Conservation (phyloP, 2,888 invertebrate species). For the Coenonympha glycerion region DNA sequence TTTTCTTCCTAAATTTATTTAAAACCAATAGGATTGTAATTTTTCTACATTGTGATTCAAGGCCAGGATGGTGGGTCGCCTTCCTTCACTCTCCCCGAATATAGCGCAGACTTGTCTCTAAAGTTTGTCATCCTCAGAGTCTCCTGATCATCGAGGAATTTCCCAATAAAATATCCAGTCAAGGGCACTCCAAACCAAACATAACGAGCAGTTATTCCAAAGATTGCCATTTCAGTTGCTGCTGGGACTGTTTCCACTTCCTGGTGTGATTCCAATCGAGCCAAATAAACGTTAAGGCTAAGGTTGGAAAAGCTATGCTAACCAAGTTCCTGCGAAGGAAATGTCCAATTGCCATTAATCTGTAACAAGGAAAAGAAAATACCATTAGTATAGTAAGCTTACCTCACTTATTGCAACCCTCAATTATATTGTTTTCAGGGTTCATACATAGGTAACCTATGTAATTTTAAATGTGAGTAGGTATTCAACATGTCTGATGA, state of each 20-base stretch:
- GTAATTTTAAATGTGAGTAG: too few species aligned
- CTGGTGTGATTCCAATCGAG: conserved; percentile 84
- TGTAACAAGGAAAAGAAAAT: conserved; percentile 10
- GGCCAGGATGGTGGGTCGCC: conserved; percentile 86
- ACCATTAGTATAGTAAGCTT: too few species aligned
- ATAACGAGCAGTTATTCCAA: conserved; percentile 74
- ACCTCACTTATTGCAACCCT: too few species aligned
- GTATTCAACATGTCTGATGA: too few species aligned
- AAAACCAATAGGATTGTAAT: not conserved
- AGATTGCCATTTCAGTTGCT: conserved; percentile 65
- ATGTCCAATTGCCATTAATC: conserved; percentile 65
- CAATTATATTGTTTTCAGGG: too few species aligned
- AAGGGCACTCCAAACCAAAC: conserved; percentile 72
- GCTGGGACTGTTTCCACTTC: conserved; percentile 78
- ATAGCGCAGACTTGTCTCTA: conserved; percentile 87
- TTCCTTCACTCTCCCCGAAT: conserved; percentile 78
- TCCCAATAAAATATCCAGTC: conserved; percentile 77
- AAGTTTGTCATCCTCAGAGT: conserved; percentile 82
- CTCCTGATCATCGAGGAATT: conserved; percentile 80
- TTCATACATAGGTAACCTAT: too few species aligned
- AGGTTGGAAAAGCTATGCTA: conserved; percentile 80
- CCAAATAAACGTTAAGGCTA: conserved; percentile 77
- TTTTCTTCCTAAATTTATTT: not conserved
- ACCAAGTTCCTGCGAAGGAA: conserved; percentile 79
- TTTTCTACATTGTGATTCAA: conserved; percentile 36